Evolutionary conservation across 2,888 invertebrate species (phyloP), one percentile per base, ranked within the genome.

Genomic region (Caradrina clavipalpis): DNA sequence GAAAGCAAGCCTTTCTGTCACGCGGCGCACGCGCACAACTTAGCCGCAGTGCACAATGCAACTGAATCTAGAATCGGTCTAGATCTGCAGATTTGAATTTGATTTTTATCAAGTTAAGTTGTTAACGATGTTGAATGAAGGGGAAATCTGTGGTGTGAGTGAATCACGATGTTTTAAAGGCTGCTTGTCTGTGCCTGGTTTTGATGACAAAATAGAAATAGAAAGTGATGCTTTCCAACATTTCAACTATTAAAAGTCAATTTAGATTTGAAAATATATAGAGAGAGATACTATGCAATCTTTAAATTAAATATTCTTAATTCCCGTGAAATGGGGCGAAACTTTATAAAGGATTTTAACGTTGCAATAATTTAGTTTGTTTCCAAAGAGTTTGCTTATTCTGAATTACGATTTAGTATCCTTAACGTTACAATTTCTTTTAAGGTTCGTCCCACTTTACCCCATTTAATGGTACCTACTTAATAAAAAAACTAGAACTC

Each of bases 1-100:
- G 90, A 90, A 89, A 90, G 90, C 86, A 73, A 78, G 68, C 73
- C 81, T 84, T 82, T 82, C 84, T 80, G 86, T 88, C 89, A 88
- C 89, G 90, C 82, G 69, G 80, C 85, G 87, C 90, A 86, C 88
- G 88, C 87, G 84, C 87, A 71, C 15, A 56, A 60, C 68, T 79
- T 76, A 73, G 70, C 80, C 78, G 55, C 70, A 73, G 77, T 86
- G 84, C 80, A 80, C 79, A 81, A 77, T 84, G 81, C 85, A 82
- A 55, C 72, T 47, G 64, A 77, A 57, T 68, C 78, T 72, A 75
- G 68, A 70, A 60, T 74, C 78, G 19, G 54, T 62, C 65, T 58
- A 64, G 68, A 77, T 77, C 70, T 80, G 60, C n/a, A 73, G 78
- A 73, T 73, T 73, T 62, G 10, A 42, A 65, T 61, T 59, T 15